Conservation (phyloP, 92 coral and sea anemone genomes). For the Virgularia gustaviana region DNA sequence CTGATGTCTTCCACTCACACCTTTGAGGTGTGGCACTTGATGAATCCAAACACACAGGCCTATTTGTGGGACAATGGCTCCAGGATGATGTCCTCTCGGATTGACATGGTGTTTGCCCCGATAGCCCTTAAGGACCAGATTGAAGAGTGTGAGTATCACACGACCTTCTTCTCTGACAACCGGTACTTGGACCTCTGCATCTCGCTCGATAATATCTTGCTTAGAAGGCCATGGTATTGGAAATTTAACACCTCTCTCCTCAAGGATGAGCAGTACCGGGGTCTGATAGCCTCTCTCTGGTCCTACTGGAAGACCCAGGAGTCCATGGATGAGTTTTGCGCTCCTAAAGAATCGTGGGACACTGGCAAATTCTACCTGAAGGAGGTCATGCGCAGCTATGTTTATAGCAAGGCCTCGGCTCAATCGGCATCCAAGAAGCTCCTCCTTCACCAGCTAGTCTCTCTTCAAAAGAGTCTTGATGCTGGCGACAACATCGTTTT, state of each 20-base stretch:
- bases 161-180: slow-evolving; percentile 32
- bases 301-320: slow-evolving; percentile 28
- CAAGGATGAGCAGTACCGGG: slow-evolving; percentile 16
- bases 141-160: slow-evolving; percentile 15
- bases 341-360: slow-evolving; percentile 38
- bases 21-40: slow-evolving; percentile 43
- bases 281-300: slow-evolving; percentile 16
- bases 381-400: background rate
- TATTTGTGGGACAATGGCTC: slow-evolving; percentile 44
- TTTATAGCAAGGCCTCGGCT: too few relatives aligned
- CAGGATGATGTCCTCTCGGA: slow-evolving; percentile 33
- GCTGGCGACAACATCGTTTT: too few relatives aligned
- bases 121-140: background rate
- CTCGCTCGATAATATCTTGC: background rate
- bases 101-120: slow-evolving; percentile 49
- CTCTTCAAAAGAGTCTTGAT: too few relatives aligned
- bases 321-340: background rate
- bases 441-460: too few relatives aligned
- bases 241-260: slow-evolving; percentile 37
- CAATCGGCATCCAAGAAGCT: too few relatives aligned
- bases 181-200: slow-evolving; percentile 18
- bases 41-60: slow-evolving; percentile 10
- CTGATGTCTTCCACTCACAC: slow-evolving; percentile 13
- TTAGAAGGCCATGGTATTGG: slow-evolving; percentile 17
- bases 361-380: slow-evolving; percentile 30